Conservation (phyloP, 1,140 invertebrate species). For the Lithobius niger region DNA sequence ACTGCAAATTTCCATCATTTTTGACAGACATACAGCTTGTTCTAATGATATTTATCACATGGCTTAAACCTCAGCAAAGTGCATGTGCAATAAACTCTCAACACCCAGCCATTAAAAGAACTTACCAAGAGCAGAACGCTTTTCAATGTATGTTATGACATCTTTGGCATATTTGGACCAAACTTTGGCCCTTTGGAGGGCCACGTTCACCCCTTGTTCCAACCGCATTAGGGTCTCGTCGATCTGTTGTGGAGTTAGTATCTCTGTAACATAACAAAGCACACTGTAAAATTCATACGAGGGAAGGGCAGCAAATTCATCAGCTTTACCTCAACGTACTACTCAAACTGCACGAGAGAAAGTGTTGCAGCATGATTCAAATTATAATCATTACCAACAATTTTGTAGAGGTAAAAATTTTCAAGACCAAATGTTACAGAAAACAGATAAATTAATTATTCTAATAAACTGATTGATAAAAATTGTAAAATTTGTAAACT, state of each 20-base stretch:
- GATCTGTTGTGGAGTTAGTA: constrained; percentile 26
- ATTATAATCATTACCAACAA: too few species aligned
- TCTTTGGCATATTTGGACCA: constrained; percentile 45
- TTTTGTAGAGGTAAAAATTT: too few species aligned
- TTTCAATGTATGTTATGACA: constrained; percentile 40
- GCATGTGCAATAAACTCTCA: too few species aligned
- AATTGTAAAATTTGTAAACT: too few species aligned
- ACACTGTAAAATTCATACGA: neutral
- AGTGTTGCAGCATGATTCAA: too few species aligned
- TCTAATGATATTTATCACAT: too few species aligned
- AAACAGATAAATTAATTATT: too few species aligned
- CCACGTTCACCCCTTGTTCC: constrained; percentile 37
- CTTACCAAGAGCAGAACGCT: constrained; percentile 33
- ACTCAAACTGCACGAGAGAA: constrained; percentile 1
- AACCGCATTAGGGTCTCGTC: constrained; percentile 31
- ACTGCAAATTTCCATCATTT: too few species aligned
- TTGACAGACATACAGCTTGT: too few species aligned
- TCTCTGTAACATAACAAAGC: neutral
- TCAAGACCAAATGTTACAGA: too few species aligned
- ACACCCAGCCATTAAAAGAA: neutral
- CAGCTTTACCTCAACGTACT: neutral
- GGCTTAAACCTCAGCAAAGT: neutral
- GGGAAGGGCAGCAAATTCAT: neutral
- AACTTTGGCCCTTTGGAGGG: constrained; percentile 38
- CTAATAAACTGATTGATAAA: too few species aligned